These are phyloP conservation scores for Xenopus laevis DNA, from an alignment of 2,113 vertebrate genomes.

Conservation along the genomic window DNA sequence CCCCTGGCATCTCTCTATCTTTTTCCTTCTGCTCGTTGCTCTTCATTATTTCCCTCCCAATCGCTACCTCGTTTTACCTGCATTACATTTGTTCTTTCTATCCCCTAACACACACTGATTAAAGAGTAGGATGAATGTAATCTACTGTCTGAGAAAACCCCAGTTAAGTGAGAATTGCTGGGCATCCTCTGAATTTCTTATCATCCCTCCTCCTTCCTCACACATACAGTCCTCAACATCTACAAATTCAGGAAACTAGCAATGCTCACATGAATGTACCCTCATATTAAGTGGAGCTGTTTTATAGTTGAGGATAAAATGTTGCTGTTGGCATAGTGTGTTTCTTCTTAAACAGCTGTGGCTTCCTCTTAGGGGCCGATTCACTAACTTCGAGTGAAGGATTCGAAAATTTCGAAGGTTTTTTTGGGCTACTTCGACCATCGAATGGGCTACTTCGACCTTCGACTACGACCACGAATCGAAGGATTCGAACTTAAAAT, in stretches of 20 bases:
- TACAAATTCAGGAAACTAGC: background rate
- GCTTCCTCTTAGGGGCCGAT: no score
- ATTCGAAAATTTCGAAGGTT: no score
- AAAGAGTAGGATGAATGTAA: slow-evolving; percentile 12
- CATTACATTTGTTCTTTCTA: background rate
- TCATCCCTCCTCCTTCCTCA: background rate
- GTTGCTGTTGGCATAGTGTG: no score
- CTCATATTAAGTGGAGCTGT: background rate
- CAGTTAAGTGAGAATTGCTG: slow-evolving; percentile 10
- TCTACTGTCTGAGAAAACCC: slow-evolving; percentile 14
- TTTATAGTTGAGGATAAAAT: background rate
- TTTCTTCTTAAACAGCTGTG: no score
- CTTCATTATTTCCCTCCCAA: no score
- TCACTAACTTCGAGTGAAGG: no score
- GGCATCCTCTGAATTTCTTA: background rate
- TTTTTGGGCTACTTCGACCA: no score
- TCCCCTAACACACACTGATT: slow-evolving; percentile 1
- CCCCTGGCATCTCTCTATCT: no score
- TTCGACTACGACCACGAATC: no score
- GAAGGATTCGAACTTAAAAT: no score
- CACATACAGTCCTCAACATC: background rate
- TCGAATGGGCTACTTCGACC: no score
- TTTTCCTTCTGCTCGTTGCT: no score
- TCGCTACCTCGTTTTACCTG: background rate
- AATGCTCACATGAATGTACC: background rate